A percentile compares a stretch with the other conserved stretches of the same genome.
Conservation (phyloP, 2,888 invertebrate species). For the Synanthedon formicaeformis region DNA sequence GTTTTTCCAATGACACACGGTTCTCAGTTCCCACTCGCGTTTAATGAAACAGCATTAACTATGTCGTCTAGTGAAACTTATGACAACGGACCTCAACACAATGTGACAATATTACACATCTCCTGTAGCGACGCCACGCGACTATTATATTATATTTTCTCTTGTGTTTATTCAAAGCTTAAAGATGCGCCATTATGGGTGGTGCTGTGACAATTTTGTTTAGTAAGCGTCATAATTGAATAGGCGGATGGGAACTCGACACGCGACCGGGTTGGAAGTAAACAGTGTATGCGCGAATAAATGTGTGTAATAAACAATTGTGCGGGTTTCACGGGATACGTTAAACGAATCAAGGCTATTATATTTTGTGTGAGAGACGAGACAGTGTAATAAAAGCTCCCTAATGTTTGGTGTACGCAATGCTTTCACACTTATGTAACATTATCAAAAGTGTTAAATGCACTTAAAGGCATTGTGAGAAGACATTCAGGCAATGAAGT, state of each 20-base stretch:
- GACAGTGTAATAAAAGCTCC: conserved; percentile 33
- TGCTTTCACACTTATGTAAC: conserved; percentile 34
- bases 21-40: background rate
- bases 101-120: conserved; percentile 47
- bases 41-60: conserved; percentile 25
- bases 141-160: conserved; percentile 45
- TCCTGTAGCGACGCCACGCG: conserved; percentile 61
- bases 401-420: conserved; percentile 33
- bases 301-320: conserved; percentile 50
- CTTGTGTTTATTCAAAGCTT: conserved; percentile 51
- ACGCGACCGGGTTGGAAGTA: conserved; percentile 42
- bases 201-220: conserved; percentile 56
- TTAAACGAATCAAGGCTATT: conserved; percentile 38
- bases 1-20: conserved; percentile 4
- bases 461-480: conserved; percentile 38
- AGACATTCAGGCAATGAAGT: conserved; percentile 25
- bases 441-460: conserved; percentile 59
- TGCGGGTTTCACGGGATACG: conserved; percentile 34
- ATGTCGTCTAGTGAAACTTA: conserved; percentile 7
- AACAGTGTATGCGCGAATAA: conserved; percentile 46
- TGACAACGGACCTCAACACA: conserved; percentile 26
- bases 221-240: conserved; percentile 55
- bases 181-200: conserved; percentile 57
- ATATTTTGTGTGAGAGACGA: conserved; percentile 25
- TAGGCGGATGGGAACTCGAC: conserved; percentile 55